Conservation (phyloP, 2,113 vertebrate species). For the Gambusia affinis region DNA sequence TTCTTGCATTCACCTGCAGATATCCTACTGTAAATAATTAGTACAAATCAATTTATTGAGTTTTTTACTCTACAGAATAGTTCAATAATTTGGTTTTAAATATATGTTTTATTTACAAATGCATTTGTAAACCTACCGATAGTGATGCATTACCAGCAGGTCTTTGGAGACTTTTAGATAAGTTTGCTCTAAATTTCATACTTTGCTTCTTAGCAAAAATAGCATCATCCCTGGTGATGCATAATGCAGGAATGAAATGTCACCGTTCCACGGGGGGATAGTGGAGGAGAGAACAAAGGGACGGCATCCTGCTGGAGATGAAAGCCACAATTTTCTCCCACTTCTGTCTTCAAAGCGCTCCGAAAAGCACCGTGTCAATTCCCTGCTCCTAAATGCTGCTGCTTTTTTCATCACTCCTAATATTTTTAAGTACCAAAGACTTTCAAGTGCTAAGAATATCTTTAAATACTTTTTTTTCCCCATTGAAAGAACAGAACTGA, state of each 20-base stretch:
- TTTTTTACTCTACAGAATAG: neutral
- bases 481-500: neutral
- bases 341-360: conserved; percentile 38
- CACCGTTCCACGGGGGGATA: conserved; percentile 29
- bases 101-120: neutral
- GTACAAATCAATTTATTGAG: neutral
- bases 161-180: neutral
- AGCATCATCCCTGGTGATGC: conserved; percentile 3
- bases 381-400: neutral
- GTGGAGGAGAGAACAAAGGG: conserved; percentile 38
- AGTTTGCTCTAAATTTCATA: conserved; percentile 22
- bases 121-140: neutral
- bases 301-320: conserved; percentile 37
- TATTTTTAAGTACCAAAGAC: conserved; percentile 5
- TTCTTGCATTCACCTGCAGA: conserved; percentile 14
- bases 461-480: neutral
- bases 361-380: conserved; percentile 18
- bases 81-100: neutral
- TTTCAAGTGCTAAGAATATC: conserved; percentile 2
- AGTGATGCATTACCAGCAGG: conserved; percentile 2
- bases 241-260: conserved; percentile 32
- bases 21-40: neutral
- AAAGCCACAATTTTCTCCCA: conserved; percentile 44
- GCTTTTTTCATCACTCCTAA: neutral
- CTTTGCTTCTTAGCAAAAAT: conserved; percentile 22